Evolutionary conservation across 2,888 invertebrate genomes (phyloP).

Genomic region (Drosophila formosana): DNA sequence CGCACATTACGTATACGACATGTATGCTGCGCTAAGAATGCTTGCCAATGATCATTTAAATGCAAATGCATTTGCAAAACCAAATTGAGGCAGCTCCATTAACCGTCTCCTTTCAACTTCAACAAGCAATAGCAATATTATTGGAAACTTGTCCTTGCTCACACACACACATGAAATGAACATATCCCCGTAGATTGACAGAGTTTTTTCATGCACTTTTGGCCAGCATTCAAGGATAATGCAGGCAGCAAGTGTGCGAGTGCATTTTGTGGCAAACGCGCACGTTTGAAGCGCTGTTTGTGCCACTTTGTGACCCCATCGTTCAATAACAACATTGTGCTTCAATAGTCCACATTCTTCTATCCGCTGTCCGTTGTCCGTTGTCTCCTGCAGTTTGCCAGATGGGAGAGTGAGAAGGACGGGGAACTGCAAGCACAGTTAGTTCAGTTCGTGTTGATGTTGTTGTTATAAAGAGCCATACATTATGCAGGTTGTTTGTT

Average conservation of each 20-base stretch:
- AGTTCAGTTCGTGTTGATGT: slow-evolving; percentile 15
- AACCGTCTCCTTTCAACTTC: too few species aligned
- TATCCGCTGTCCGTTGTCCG: too few species aligned
- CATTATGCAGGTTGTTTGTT: slow-evolving; percentile 79
- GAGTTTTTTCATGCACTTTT: slow-evolving; percentile 51
- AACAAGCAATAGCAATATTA: neutral
- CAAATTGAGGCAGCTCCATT: slow-evolving; percentile 20
- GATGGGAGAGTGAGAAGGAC: neutral
- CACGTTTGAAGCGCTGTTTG: slow-evolving; percentile 43
- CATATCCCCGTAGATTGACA: neutral
- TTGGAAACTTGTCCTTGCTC: slow-evolving; percentile 22
- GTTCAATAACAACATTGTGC: slow-evolving; percentile 56
- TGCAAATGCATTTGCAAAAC: slow-evolving; percentile 48
- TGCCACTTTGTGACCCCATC: slow-evolving; percentile 56
- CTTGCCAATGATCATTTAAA: slow-evolving; percentile 55
- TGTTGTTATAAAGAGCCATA: slow-evolving; percentile 53
- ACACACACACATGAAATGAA: slow-evolving; percentile 4
- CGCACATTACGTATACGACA: slow-evolving; percentile 32
- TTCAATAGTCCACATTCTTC: slow-evolving; percentile 9
- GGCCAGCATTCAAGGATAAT: slow-evolving; percentile 53
- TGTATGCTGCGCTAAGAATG: neutral
- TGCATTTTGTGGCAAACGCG: slow-evolving; percentile 34
- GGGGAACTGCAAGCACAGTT: neutral
- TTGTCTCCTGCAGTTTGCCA: neutral
- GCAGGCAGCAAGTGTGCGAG: slow-evolving; percentile 32